Evolutionary conservation across 23 tunicate species (phyloP), one percentile per base, ranked within the genome.

Genomic region (Phallusia fumigata): DNA sequence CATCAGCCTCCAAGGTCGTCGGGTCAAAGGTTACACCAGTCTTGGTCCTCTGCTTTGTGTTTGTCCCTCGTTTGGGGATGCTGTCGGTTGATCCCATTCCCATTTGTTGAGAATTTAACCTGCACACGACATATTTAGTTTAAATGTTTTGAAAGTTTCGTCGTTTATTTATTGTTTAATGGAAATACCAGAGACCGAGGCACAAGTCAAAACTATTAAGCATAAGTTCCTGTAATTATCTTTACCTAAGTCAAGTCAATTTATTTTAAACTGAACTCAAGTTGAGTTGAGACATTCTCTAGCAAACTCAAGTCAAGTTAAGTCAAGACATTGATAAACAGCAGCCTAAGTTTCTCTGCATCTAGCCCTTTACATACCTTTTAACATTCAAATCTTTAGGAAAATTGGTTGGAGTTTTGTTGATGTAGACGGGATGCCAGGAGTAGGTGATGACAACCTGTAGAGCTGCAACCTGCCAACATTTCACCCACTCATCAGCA

Each of bases 21-120:
- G 97, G 97, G 80, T 92, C 97, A 76, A 92, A 92, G 81, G 87
- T 91, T 35, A 91, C 96, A 21, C 76, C 53, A 30, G 80, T 45
- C 64, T 47, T 65, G 2, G 51, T n/a, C 28, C 80, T 28, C 50
- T 35, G 69, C 33, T 24, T 58, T 58, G 69, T 21, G 69, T 11
- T 58, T 2, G 28, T 21, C 3, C 5, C 5, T 58, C 28, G 26
- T 24, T 58, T 58, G 69, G 69, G 26, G 16, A 58, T 58, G 28
- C 28, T 58, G 26, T 58, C 69, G 2, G 28, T 24, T 6, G 69
- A 58, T 58, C 28, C 69, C 28, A 24, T 58, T 58, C 69, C 69
- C 16, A 16, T 21, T 58, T 40, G 47, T 10, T 40, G 47, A 40
- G 47, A n/a, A n/a, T n/a, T 40, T 40, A 40, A 40, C 47, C 47